These are phyloP conservation scores for Cephalopterus ornatus DNA, from an alignment of 2,113 vertebrate species.

Conservation along the genomic window DNA sequence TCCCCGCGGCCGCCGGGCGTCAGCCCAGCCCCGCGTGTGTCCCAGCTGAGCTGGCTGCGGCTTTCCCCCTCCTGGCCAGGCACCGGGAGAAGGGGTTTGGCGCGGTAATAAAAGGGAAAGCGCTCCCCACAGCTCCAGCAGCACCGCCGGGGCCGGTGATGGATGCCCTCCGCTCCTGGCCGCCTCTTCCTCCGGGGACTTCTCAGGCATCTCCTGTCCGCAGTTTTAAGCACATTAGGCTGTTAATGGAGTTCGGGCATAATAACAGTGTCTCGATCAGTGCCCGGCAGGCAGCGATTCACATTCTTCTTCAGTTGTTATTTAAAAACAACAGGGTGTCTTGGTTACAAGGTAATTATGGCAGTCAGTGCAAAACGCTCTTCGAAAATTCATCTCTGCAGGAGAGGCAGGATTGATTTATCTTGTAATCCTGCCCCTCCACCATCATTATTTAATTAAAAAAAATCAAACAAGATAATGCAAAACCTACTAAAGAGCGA, in stretches of 20 bases:
- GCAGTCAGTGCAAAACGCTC: background rate
- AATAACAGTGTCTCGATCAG: background rate
- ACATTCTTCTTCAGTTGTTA: background rate
- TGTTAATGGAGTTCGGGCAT: accelerated
- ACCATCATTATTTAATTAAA: background rate
- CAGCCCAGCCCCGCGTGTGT: background rate
- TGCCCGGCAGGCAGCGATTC: background rate
- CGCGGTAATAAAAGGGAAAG: accelerated
- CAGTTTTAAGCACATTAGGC: accelerated
- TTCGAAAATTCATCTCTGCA: background rate
- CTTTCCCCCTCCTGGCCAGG: accelerated
- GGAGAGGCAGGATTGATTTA: background rate
- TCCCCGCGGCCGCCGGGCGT: background rate
- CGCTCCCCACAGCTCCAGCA: background rate
- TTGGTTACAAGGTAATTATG: background rate
- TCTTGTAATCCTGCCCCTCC: background rate
- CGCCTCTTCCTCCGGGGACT: accelerated
- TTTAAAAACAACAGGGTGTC: background rate
- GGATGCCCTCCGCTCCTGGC: background rate
- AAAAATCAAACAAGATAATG: background rate
- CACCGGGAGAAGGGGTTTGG: background rate
- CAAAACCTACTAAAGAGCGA: background rate
- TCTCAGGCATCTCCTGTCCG: accelerated
- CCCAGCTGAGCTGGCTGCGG: background rate
- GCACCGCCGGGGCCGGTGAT: accelerated